phyloP scores from a whole-genome alignment of 2,797 vertebrate species.

The Gymnoscopelus braueri region DNA sequence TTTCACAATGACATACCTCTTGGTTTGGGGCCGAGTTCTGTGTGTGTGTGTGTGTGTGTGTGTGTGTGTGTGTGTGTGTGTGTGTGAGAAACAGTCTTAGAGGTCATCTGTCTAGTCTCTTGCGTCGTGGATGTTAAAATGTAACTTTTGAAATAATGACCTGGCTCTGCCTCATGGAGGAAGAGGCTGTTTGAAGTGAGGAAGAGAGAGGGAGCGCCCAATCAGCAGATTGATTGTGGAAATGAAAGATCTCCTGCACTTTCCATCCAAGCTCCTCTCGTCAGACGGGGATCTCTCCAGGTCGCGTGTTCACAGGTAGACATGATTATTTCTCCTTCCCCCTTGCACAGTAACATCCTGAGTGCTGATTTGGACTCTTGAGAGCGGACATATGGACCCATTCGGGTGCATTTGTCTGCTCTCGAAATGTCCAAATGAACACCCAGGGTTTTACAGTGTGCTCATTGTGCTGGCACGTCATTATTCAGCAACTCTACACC shows the following conservation, averaged over 20 bases:
- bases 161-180: constrained; percentile 44
- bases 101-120: constrained; percentile 7
- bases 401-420: too few relatives aligned
- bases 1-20: constrained; percentile 8
- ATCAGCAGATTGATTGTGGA: constrained; percentile 52
- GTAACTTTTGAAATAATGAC: too few relatives aligned
- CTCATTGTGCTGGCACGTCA: constrained; percentile 23
- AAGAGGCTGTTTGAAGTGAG: constrained; percentile 26
- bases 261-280: constrained; percentile 35
- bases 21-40: not conserved
- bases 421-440: too few relatives aligned
- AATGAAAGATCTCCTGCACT: constrained; percentile 21
- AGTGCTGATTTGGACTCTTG: too few relatives aligned
- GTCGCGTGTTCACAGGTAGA: constrained; percentile 31
- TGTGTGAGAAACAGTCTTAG: not conserved
- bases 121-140: constrained; percentile 6
- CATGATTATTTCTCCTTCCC: too few relatives aligned
- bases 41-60: constrained; percentile 5
- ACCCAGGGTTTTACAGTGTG: too few relatives aligned
- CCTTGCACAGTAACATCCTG: too few relatives aligned
- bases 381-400: too few relatives aligned
- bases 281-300: constrained; percentile 32
- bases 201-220: constrained; percentile 28
- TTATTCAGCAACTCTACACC: constrained; percentile 52
- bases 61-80: not conserved